phyloP scores from a whole-genome alignment of 1,140 invertebrate species.

The Cotesia vestalis region DNA sequence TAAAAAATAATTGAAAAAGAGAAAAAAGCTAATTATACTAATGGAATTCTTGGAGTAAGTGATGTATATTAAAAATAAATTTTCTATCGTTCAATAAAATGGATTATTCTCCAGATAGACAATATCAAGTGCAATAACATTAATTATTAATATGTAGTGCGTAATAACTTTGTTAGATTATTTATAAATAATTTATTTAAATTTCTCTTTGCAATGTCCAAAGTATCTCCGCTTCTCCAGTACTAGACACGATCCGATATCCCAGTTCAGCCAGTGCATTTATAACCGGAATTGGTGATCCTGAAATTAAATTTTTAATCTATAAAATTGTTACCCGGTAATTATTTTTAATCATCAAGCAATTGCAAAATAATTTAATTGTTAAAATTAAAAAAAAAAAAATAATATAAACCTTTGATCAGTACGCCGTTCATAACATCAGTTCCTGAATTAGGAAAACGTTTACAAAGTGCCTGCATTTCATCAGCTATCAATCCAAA shows the following conservation, averaged over 20 bases:
- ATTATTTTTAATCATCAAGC: too few relatives aligned
- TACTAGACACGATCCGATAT: conserved; percentile 78
- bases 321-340: conserved; percentile 16
- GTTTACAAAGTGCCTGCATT: conserved; percentile 71
- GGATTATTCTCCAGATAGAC: too few relatives aligned
- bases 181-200: conserved; percentile 40
- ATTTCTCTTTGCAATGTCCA: conserved; percentile 83
- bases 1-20: too few relatives aligned
- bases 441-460: conserved; percentile 71
- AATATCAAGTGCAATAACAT: conserved; percentile 1
- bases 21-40: too few relatives aligned
- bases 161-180: conserved; percentile 9
- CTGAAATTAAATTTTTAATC: conserved; percentile 54
- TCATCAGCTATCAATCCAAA: conserved; percentile 79
- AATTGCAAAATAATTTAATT: too few relatives aligned
- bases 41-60: too few relatives aligned
- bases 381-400: conserved; percentile 26
- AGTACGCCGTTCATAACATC: conserved; percentile 76
- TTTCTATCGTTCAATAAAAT: background rate
- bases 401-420: conserved; percentile 67
- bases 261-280: conserved; percentile 79
- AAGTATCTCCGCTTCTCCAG: conserved; percentile 80
- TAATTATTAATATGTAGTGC: conserved; percentile 7
- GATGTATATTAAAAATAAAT: too few relatives aligned
- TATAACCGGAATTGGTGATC: conserved; percentile 71